Percentiles rank a stretch among this genome's conserved stretches.
Conservation (phyloP, 1,140 invertebrate species). For the Nymphalis io region DNA sequence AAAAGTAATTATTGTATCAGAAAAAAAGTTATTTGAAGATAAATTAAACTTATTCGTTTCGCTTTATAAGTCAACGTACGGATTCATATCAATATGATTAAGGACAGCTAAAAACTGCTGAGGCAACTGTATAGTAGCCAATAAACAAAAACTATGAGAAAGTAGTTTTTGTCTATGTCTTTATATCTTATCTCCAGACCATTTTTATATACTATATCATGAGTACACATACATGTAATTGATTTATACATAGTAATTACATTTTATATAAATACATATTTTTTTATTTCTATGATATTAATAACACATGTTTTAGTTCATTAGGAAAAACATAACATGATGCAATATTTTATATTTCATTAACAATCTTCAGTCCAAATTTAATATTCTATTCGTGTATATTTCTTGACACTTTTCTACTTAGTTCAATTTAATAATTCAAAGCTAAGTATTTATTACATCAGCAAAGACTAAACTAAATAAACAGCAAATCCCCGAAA, state of each 20-base stretch:
- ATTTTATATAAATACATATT: too few species aligned
- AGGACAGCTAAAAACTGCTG: constrained; percentile 69
- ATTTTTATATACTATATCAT: not conserved
- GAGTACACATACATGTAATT: not conserved
- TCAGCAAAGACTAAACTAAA: not conserved
- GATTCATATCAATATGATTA: constrained; percentile 58
- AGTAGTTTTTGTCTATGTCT: constrained; percentile 70
- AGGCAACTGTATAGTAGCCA: constrained; percentile 59
- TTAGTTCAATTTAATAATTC: not conserved
- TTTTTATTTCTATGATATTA: too few species aligned
- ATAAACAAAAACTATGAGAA: constrained; percentile 77
- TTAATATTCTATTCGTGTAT: too few species aligned
- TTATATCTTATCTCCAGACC: not conserved
- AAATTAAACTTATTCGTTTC: constrained; percentile 30
- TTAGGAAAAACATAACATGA: too few species aligned
- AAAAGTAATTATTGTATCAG: too few species aligned
- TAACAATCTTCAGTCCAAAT: too few species aligned
- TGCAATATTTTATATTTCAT: too few species aligned
- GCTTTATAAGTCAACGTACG: constrained; percentile 52
- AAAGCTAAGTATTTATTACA: constrained; percentile 5
- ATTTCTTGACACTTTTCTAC: not conserved
- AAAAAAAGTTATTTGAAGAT: not conserved
- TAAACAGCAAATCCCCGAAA: constrained; percentile 39
- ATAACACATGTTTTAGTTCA: too few species aligned
- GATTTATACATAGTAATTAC: too few species aligned